Percentiles rank a stretch among this genome's conserved stretches.
Evolutionary conservation across 2,797 vertebrate species (phyloP).

Genomic region (Mormyrops attenuatus): DNA sequence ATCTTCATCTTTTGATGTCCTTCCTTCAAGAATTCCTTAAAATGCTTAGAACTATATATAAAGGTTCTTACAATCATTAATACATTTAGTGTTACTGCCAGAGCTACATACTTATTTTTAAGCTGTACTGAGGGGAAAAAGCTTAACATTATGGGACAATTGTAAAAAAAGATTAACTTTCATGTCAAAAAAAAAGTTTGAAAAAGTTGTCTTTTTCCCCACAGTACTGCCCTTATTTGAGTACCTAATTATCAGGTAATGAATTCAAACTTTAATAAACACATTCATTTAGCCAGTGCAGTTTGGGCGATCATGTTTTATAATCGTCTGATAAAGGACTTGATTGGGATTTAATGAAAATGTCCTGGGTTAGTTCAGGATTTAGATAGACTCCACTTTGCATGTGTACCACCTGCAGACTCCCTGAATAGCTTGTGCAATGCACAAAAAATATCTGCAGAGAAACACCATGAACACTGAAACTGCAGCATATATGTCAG

Average conservation of each 20-base stretch:
- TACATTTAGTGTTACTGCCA: not conserved
- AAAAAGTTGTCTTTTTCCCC: not conserved
- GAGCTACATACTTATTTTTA: not conserved
- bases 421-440: not conserved
- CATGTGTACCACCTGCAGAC: not conserved
- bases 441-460: not conserved
- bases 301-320: not conserved
- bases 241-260: not conserved
- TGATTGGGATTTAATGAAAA: not conserved
- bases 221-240: not conserved
- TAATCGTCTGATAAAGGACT: not conserved
- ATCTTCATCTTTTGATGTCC: not conserved
- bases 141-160: not conserved
- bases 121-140: not conserved
- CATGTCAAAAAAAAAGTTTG: not conserved
- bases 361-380: not conserved
- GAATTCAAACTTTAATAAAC: not conserved
- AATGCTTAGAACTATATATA: not conserved
- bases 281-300: not conserved
- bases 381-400: not conserved
- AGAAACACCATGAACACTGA: not conserved
- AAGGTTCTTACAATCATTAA: not conserved
- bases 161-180: not conserved
- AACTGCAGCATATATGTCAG: not conserved
- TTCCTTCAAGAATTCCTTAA: not conserved